phyloP scores from a whole-genome alignment of 2,797 vertebrate species.

The Falco naumanni region DNA sequence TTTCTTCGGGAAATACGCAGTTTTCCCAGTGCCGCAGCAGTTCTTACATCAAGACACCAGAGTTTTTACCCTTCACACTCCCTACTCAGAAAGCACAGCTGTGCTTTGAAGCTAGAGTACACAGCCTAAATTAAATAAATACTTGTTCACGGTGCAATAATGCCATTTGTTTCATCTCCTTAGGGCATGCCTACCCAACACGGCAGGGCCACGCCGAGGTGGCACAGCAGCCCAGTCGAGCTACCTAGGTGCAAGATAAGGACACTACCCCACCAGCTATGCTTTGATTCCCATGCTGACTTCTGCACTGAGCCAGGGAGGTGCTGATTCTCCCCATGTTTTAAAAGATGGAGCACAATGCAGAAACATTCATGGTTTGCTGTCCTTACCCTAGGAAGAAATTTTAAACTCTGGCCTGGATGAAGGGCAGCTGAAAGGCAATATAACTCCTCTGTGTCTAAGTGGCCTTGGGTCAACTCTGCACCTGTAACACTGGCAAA shows the following conservation, averaged over 20 bases:
- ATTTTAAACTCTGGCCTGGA: background rate
- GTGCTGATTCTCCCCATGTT: background rate
- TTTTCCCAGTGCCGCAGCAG: background rate
- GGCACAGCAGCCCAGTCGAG: background rate
- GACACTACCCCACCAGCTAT: fast-evolving
- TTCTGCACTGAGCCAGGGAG: background rate
- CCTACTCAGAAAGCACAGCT: background rate
- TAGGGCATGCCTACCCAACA: background rate
- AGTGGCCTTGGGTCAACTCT: background rate
- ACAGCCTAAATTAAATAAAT: background rate
- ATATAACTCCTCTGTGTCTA: background rate
- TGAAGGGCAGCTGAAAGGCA: background rate
- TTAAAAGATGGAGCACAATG: background rate
- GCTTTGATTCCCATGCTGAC: background rate
- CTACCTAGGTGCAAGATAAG: background rate
- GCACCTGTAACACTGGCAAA: background rate
- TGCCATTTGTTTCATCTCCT: background rate
- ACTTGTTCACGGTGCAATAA: background rate
- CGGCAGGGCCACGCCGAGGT: background rate
- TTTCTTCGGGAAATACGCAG: background rate
- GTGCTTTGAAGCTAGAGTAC: background rate
- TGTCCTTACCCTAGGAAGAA: background rate
- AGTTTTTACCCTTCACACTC: background rate
- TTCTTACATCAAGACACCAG: background rate
- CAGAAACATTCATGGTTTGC: background rate